Conservation (phyloP, 2,113 vertebrate species). For the Propithecus coquereli region DNA sequence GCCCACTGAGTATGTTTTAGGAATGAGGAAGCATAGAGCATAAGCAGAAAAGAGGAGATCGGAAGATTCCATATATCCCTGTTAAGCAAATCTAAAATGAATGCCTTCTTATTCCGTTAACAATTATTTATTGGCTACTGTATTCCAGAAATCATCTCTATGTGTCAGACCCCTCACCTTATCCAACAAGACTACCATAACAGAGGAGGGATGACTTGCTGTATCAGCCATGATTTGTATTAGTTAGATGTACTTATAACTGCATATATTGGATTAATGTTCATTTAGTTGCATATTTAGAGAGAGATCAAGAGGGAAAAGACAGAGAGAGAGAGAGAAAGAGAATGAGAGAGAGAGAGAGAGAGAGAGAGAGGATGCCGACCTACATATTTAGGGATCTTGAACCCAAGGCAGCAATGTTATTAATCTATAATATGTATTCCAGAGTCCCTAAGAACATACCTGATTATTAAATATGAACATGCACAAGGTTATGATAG, state of each 20-base stretch:
- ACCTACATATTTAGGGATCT: background rate
- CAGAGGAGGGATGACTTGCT: background rate
- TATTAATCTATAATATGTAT: background rate
- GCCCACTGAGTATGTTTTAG: background rate
- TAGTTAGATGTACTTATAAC: background rate
- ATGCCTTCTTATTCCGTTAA: background rate
- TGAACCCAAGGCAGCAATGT: background rate
- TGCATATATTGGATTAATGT: background rate
- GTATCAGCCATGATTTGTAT: background rate
- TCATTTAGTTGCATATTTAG: background rate
- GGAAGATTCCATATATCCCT: background rate
- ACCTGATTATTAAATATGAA: slow-evolving; percentile 16
- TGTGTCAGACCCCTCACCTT: background rate
- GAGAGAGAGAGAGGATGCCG: background rate
- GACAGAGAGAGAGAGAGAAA: background rate
- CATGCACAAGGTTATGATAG: background rate
- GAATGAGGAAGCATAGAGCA: background rate
- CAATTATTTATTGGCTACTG: background rate
- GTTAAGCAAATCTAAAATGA: background rate
- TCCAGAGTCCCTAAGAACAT: background rate
- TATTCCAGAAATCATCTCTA: background rate
- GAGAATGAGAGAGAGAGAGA: background rate
- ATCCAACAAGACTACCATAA: background rate
- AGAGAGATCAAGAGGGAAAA: background rate
- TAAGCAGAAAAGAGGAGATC: background rate